These are phyloP conservation scores for Trachythela sp. DNA, from an alignment of 64 coral and sea anemone genomes.

Conservation along the genomic window DNA sequence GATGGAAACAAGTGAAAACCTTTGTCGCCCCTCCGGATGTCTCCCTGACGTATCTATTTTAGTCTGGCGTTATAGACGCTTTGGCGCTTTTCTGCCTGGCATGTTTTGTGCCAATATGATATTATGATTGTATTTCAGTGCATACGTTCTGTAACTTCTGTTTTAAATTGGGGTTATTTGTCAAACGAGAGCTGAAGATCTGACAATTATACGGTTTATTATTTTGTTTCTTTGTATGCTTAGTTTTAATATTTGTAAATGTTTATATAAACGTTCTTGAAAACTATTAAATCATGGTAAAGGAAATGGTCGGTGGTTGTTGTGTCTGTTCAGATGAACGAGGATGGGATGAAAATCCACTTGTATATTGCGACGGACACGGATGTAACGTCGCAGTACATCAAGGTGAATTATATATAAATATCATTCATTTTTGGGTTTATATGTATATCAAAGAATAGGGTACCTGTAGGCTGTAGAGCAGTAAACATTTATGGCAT, in stretches of 20 bases:
- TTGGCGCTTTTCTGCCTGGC: neutral
- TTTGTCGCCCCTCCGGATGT: neutral
- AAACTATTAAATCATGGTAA: conserved; percentile 33
- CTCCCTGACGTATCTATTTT: neutral
- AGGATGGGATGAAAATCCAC: conserved; percentile 98
- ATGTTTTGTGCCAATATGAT: neutral
- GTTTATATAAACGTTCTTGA: neutral
- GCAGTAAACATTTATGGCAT: too few relatives aligned
- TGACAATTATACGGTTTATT: neutral
- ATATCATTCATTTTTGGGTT: neutral
- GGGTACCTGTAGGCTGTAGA: too few relatives aligned
- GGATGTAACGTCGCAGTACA: conserved; percentile 98
- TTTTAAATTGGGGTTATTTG: neutral
- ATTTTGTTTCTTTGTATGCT: neutral
- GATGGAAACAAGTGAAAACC: too few relatives aligned
- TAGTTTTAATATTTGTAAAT: neutral
- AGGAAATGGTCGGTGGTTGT: conserved; percentile 98
- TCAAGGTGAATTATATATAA: conserved; percentile 57
- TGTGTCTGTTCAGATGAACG: conserved; percentile 98
- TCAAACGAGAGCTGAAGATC: neutral
- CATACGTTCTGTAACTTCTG: neutral
- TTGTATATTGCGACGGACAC: conserved; percentile 97
- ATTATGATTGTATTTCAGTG: neutral
- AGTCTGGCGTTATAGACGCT: neutral
- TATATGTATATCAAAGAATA: too few relatives aligned